These are phyloP conservation scores for Semnornis frantzii DNA, from an alignment of 2,113 vertebrate species.

Conservation along the genomic window DNA sequence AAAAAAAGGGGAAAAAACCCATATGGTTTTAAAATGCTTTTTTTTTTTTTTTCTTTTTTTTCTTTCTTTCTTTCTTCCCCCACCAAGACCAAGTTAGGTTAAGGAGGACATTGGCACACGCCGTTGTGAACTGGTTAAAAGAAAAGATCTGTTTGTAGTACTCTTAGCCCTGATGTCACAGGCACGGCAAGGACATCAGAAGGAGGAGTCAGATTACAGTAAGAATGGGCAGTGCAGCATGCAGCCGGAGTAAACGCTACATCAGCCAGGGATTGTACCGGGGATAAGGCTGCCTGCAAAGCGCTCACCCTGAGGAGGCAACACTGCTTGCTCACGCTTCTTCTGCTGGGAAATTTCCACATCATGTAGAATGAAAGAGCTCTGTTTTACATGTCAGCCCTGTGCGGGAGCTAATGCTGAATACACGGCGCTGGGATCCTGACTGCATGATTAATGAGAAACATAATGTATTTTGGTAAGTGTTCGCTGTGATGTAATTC, in stretches of 20 bases:
- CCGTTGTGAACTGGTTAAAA: background rate
- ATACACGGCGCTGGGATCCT: conserved; percentile 81
- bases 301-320: conserved; percentile 70
- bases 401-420: conserved; percentile 79
- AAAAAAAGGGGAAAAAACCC: background rate
- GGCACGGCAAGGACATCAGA: conserved; percentile 83
- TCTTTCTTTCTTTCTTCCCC: background rate
- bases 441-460: conserved; percentile 88
- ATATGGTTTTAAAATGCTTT: background rate
- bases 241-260: conserved; percentile 76
- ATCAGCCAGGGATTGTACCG: conserved; percentile 72
- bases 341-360: conserved; percentile 74
- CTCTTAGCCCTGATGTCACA: conserved; percentile 82
- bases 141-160: conserved; percentile 76
- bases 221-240: conserved; percentile 81
- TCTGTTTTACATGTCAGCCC: conserved; percentile 68
- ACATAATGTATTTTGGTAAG: conserved; percentile 99
- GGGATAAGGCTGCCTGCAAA: conserved; percentile 67
- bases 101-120: conserved; percentile 10
- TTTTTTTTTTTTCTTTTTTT: background rate
- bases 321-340: conserved; percentile 56
- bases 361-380: conserved; percentile 81
- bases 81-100: background rate
- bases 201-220: conserved; percentile 89
- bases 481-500: conserved; percentile 57